Evolutionary conservation across 2,888 invertebrate species (phyloP).

Genomic region (Tupiocoris notatus): DNA sequence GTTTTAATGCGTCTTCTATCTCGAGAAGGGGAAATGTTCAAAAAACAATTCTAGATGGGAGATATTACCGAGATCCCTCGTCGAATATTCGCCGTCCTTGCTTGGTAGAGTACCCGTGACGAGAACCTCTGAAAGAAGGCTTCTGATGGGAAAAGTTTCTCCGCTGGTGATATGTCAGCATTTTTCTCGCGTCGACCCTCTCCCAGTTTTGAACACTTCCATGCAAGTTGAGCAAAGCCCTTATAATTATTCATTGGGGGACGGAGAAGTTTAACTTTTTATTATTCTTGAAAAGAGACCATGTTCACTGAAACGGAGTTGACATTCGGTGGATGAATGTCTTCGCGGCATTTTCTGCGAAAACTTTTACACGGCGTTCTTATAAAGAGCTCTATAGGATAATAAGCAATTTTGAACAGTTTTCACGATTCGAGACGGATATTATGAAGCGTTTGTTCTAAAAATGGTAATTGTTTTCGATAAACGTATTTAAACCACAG

Average conservation of each 20-base stretch:
- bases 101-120: background rate
- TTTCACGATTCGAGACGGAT: too few species aligned
- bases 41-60: too few species aligned
- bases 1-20: too few species aligned
- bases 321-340: background rate
- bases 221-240: constrained; percentile 6
- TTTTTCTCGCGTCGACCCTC: constrained; percentile 30
- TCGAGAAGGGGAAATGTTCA: too few species aligned
- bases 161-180: constrained; percentile 41
- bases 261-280: background rate
- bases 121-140: background rate
- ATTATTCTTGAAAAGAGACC: background rate
- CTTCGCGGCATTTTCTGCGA: too few species aligned
- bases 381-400: too few species aligned
- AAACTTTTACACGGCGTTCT: too few species aligned
- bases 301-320: background rate
- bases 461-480: too few species aligned
- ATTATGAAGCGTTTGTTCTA: too few species aligned
- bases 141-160: constrained; percentile 44
- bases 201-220: background rate
- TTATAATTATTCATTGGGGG: constrained; percentile 26
- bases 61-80: constrained; percentile 28
- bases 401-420: too few species aligned
- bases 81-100: background rate
- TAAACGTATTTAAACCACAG: too few species aligned